Evolutionary conservation across 2,888 invertebrate genomes (phyloP), one percentile per base, ranked within the genome.

Genomic region (Cosmia pyralina): DNA sequence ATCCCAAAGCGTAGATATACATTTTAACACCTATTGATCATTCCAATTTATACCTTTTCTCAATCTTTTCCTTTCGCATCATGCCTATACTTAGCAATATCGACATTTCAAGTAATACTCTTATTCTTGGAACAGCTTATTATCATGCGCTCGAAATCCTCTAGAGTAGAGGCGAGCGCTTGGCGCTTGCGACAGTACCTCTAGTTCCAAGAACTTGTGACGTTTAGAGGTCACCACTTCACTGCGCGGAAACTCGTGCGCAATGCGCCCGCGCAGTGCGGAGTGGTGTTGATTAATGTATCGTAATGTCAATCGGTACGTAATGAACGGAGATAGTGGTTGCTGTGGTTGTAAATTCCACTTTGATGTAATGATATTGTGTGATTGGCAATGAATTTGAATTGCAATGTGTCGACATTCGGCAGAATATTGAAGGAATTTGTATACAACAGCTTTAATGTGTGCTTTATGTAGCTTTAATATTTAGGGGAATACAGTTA

Each of bases 141-240:
- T 85, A 84, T 76, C 79, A 79, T 77, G 52, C 75, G 50, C 53
- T 78, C 58, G 57, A 74, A 82, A 75, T 71, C 64, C 81, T 75
- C 71, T 67, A 79, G 68, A 75, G 81, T 79, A 64, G 80, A 75
- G 75, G 83, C 75, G 72, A 73, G 62, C 62, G 79, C 67, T 84
- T 85, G 79, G 62, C 62, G 79, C 67, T 84, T 85, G 79, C 79
- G 83, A 84, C 86, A 86, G 59, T 84, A 48, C 50, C 55, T 65
- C 75, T 73, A 69, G 72, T 85, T 86, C 85, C 55, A 60, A 86
- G 86, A 85, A 85, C 41, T 50, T 66, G n/a, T 85, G 86, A 75
- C 83, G 81, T 85, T 86, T 85, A 81, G 85, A 86, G 85, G 85
- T 86, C 86, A 70, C 65, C 66, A 68, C 70, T 74, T 57, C 73